phyloP scores from a whole-genome alignment of 1,140 invertebrate genomes.

The Battus philenor region DNA sequence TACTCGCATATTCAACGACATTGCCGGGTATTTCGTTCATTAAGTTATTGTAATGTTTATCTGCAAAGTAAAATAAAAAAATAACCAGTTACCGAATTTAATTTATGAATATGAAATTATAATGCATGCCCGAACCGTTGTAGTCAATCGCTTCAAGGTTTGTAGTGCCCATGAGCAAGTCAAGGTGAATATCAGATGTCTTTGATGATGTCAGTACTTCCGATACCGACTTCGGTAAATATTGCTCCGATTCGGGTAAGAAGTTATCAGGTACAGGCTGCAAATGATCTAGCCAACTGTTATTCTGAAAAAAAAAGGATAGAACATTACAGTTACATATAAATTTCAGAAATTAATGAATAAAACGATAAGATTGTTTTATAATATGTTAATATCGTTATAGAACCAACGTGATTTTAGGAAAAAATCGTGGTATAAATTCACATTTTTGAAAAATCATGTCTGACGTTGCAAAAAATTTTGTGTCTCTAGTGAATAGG shows the following conservation, averaged over 20 bases:
- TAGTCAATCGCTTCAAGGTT: conserved; percentile 78
- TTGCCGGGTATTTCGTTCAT: conserved; percentile 23
- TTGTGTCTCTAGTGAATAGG: too few relatives aligned
- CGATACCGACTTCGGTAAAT: conserved; percentile 72
- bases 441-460: too few relatives aligned
- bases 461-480: too few relatives aligned
- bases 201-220: conserved; percentile 61
- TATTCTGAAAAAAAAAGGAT: conserved; percentile 50
- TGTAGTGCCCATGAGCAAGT: conserved; percentile 77
- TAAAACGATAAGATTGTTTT: too few relatives aligned
- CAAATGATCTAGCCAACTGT: conserved; percentile 74
- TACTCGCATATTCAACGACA: conserved; percentile 33
- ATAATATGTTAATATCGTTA: neutral
- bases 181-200: conserved; percentile 65
- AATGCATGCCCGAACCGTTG: conserved; percentile 45
- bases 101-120: neutral
- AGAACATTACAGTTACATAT: too few relatives aligned
- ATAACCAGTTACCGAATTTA: neutral
- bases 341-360: conserved; percentile 2
- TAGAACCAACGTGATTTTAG: neutral
- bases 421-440: too few relatives aligned
- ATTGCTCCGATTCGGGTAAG: conserved; percentile 74
- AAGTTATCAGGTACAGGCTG: conserved; percentile 78
- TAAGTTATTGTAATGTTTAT: conserved; percentile 31
- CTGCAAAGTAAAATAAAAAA: conserved; percentile 22